A percentile compares a stretch with the other conserved stretches of the same genome.
Evolutionary conservation across 2,113 vertebrate genomes (phyloP).

Genomic region (Vulpes lagopus): DNA sequence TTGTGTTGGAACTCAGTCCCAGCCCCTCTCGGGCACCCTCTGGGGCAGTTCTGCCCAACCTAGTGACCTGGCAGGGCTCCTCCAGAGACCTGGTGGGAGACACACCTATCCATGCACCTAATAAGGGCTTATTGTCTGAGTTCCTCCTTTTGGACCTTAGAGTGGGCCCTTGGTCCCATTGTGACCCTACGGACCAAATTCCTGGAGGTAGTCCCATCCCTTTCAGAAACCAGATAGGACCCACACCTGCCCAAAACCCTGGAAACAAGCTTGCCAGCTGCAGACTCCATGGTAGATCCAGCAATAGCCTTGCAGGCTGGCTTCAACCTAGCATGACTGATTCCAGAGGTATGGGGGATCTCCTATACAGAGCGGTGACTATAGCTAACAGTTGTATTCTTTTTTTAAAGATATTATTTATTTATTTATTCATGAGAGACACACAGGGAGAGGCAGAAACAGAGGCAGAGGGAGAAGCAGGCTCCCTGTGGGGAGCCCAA

Average conservation of each 20-base stretch:
- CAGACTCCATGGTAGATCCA: too few species aligned
- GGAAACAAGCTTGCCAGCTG: not conserved
- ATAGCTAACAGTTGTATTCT: too few species aligned
- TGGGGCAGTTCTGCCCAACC: not conserved
- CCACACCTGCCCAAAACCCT: not conserved
- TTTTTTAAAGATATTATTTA: too few species aligned
- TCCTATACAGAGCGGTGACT: not conserved
- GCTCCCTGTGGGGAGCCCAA: too few species aligned
- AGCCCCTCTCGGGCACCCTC: not conserved
- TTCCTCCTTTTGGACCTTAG: too few species aligned
- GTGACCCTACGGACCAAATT: not conserved
- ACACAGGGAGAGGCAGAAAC: too few species aligned
- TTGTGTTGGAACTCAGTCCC: not conserved
- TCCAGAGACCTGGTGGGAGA: not conserved
- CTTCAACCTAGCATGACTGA: too few species aligned
- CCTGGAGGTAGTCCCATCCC: not conserved
- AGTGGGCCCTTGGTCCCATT: not conserved
- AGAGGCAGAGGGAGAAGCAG: too few species aligned
- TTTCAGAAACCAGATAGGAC: not conserved
- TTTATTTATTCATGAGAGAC: too few species aligned
- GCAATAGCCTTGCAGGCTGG: not conserved
- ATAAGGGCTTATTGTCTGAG: not conserved
- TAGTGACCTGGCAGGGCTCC: too few species aligned
- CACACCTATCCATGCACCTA: too few species aligned
- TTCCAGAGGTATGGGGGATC: not conserved